Evolutionary conservation across 2,113 vertebrate genomes (phyloP).

Genomic region (Apodemus speciosus): DNA sequence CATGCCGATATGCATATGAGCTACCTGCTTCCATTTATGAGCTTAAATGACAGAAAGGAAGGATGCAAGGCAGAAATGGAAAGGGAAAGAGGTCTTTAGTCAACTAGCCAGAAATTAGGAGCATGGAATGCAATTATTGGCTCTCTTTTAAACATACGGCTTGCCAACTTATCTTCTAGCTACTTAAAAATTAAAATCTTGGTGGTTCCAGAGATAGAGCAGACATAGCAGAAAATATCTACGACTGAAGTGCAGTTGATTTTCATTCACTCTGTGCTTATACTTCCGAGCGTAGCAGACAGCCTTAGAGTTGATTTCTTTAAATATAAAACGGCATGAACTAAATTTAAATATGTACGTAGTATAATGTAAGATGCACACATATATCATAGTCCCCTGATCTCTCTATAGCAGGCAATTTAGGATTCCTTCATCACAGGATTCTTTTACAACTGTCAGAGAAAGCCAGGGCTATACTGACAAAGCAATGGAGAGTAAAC

Average conservation of each 20-base stretch:
- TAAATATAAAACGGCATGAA: conserved; percentile 42
- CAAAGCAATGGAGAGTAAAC: conserved; percentile 80
- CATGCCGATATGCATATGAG: background rate
- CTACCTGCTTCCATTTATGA: background rate
- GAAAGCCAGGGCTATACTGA: conserved; percentile 83
- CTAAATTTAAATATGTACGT: background rate
- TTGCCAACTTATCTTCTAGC: conserved; percentile 10
- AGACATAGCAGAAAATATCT: background rate
- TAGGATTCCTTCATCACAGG: conserved; percentile 84
- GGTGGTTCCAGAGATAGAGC: background rate
- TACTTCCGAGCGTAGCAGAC: background rate
- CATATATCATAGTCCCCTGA: background rate
- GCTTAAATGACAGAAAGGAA: conserved; percentile 21
- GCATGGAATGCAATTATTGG: background rate
- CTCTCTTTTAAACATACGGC: background rate
- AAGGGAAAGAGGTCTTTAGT: background rate
- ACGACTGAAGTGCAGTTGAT: background rate
- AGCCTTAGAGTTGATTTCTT: background rate
- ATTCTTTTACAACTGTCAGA: conserved; percentile 78
- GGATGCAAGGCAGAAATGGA: background rate
- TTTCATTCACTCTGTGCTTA: conserved; percentile 31
- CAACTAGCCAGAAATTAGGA: conserved; percentile 18
- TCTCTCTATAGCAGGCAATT: conserved; percentile 82
- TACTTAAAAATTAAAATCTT: conserved; percentile 40
- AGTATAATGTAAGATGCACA: background rate